phyloP scores from a whole-genome alignment of 2,888 invertebrate species.

The Stenotaenia linearis region DNA sequence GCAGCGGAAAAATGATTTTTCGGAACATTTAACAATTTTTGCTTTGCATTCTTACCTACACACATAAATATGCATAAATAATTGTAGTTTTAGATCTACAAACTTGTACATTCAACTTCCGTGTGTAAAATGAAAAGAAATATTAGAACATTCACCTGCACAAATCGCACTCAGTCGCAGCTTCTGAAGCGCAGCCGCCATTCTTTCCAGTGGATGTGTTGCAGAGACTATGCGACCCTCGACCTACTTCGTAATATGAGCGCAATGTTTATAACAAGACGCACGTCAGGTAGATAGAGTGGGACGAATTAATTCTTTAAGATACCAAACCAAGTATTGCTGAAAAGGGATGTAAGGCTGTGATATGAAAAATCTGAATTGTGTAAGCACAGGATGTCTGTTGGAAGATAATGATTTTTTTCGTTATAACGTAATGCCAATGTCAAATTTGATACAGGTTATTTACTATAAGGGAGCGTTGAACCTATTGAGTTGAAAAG shows the following conservation, averaged over 20 bases:
- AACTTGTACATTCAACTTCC: neutral
- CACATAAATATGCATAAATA: neutral
- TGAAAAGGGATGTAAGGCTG: neutral
- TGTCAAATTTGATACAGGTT: neutral
- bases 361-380: neutral
- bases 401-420: conserved; percentile 15
- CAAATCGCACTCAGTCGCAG: neutral
- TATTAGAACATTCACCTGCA: neutral
- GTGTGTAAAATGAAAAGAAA: neutral
- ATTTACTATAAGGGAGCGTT: neutral
- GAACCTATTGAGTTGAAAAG: neutral
- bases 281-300: neutral
- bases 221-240: neutral
- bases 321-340: too few species aligned
- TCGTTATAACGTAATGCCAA: neutral
- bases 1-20: neutral
- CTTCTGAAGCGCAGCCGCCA: neutral
- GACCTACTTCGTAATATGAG: neutral
- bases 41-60: neutral
- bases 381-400: neutral
- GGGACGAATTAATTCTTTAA: neutral
- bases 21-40: neutral
- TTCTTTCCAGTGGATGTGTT: neutral
- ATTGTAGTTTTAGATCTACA: neutral
- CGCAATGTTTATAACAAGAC: neutral